These are phyloP conservation scores for Labia minor DNA, from an alignment of 2,888 invertebrate species.

Conservation along the genomic window DNA sequence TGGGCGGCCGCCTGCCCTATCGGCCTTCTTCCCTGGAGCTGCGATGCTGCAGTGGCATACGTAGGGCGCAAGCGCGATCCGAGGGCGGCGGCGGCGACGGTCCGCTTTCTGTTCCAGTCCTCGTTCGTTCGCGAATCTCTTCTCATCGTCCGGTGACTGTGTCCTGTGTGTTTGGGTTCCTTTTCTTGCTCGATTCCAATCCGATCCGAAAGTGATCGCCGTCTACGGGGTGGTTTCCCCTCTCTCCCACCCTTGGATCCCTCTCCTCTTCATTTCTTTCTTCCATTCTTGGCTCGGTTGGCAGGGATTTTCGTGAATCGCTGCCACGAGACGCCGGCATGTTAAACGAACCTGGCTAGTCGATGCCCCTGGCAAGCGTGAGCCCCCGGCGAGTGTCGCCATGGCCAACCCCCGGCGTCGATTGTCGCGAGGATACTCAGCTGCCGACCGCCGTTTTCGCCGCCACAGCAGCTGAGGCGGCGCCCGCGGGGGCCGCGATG, in stretches of 20 bases:
- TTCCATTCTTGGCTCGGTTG: too few species aligned
- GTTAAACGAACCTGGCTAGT: too few species aligned
- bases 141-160: too few species aligned
- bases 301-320: too few species aligned
- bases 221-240: too few species aligned
- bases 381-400: not conserved
- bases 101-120: not conserved
- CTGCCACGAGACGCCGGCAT: too few species aligned
- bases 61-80: not conserved
- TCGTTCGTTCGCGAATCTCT: not conserved
- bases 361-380: too few species aligned
- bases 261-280: too few species aligned
- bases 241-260: too few species aligned
- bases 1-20: not conserved
- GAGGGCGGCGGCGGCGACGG: not conserved
- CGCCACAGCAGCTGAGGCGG: not conserved
- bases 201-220: too few species aligned
- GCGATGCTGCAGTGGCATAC: not conserved
- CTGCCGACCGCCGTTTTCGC: not conserved
- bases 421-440: not conserved
- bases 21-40: slow-evolving; percentile 3
- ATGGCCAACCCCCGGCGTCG: not conserved
- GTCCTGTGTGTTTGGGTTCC: too few species aligned
- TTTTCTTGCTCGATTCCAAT: too few species aligned
- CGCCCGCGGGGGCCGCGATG: slow-evolving; percentile 2